Evolutionary conservation across 1,140 invertebrate genomes (phyloP).

Genomic region (Bombyx mandarina): DNA sequence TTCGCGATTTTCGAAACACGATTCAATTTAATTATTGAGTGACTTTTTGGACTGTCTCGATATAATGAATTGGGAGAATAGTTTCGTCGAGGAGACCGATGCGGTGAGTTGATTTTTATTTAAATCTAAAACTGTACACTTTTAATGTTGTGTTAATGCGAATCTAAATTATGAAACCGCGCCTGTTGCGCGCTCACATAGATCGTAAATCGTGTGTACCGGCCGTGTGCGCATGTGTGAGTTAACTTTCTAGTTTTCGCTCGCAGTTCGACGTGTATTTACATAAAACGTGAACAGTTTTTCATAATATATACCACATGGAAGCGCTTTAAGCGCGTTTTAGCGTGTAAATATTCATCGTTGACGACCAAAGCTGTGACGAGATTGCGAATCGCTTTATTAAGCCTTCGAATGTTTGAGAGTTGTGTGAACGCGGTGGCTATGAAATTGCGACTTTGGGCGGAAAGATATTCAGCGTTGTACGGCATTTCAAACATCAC

Average conservation of each 20-base stretch:
- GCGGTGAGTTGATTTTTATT: constrained; percentile 37
- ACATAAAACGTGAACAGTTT: constrained; percentile 69
- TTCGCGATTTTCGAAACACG: background rate
- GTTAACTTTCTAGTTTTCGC: constrained; percentile 70
- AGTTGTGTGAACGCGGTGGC: constrained; percentile 2
- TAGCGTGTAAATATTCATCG: constrained; percentile 59
- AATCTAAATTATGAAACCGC: constrained; percentile 39
- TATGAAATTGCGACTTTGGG: background rate
- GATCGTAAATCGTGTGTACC: constrained; percentile 12
- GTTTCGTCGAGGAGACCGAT: constrained; percentile 52
- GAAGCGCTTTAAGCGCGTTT: constrained; percentile 49
- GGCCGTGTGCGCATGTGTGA: constrained; percentile 37
- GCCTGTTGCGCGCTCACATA: constrained; percentile 22
- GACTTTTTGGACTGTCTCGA: constrained; percentile 41
- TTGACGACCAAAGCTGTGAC: constrained; percentile 37
- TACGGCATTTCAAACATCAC: too few relatives aligned
- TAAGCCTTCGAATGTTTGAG: constrained; percentile 33
- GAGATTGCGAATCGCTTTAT: constrained; percentile 52
- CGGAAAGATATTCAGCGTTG: too few relatives aligned
- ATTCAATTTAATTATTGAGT: constrained; percentile 22
- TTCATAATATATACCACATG: constrained; percentile 65
- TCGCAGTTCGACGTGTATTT: constrained; percentile 51
- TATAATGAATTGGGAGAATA: constrained; percentile 59
- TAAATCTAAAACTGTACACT: constrained; percentile 13
- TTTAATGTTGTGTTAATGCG: constrained; percentile 20